Percentiles rank a stretch among this genome's conserved stretches.
These are phyloP conservation scores for Chascanopsetta lugubris DNA, from an alignment of 2,113 vertebrate genomes.

Conservation along the genomic window DNA sequence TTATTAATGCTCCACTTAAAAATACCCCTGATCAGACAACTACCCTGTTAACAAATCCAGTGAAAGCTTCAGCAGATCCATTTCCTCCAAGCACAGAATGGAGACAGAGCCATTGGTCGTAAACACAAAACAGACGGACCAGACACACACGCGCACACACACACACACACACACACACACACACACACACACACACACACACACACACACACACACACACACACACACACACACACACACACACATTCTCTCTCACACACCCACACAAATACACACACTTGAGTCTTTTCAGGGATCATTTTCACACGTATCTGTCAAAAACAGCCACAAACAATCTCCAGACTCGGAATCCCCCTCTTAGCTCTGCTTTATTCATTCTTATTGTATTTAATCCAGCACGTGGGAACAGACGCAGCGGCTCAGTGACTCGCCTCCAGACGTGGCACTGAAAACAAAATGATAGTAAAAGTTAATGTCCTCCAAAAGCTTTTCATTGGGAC, in stretches of 20 bases:
- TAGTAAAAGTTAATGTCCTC: conserved; percentile 77
- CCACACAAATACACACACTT: too few species aligned
- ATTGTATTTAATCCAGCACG: conserved; percentile 32
- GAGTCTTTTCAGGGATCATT: conserved; percentile 49
- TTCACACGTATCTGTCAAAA: conserved; percentile 69
- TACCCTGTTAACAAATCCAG: conserved; percentile 17
- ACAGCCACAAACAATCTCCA: conserved; percentile 29
- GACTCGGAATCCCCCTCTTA: conserved; percentile 28
- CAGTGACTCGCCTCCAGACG: conserved; percentile 25
- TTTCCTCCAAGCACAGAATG: conserved; percentile 42
- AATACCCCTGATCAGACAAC: not conserved
- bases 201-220: conserved; percentile 41
- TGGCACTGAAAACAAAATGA: conserved; percentile 72
- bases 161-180: conserved; percentile 11
- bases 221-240: conserved; percentile 47
- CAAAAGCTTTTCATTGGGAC: conserved; percentile 74
- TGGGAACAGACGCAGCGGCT: not conserved
- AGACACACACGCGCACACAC: conserved; percentile 44
- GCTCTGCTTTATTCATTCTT: too few species aligned
- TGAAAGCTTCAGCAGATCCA: conserved; percentile 35
- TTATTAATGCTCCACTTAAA: not conserved
- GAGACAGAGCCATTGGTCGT: conserved; percentile 48
- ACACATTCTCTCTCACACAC: not conserved
- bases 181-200: conserved; percentile 33
- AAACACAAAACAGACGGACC: conserved; percentile 59